Base-by-base conservation (phyloP, 2,113 vertebrate genomes). In the Oryzias curvinotus region DNA sequence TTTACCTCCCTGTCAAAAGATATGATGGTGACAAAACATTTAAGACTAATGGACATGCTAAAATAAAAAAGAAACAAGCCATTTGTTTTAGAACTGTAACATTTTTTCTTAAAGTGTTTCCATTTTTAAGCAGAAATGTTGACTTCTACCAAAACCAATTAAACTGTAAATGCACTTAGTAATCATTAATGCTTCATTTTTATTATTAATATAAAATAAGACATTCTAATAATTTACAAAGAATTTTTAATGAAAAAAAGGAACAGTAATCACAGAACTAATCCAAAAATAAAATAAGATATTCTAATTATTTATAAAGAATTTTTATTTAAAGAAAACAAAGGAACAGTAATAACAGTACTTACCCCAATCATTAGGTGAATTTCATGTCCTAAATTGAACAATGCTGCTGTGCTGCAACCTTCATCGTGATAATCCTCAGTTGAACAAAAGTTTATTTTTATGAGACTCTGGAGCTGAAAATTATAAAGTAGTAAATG, bases 381-480 rank as follows among this genome's bases (percentile, higher is more conserved):
- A 54, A 92, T 77, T 77, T 93, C 91, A 23, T 70, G 84, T 67
- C 65, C 71, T 5, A 91, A 85, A 72, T 30, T 84, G 74, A 90
- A 91, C 73, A 91, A 82, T 15, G 92, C 89, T 57, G 94, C 92
- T 55, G 77, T 90, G 36, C 86, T 89, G 77, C 94, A 96, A 59
- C 92, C 90, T 1, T 89, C 84, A 8, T 81, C 88, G 50, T 96
- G 95, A 74, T 93, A 92, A 14, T 93, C 85, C 54, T 88, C 75
- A 6, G 92, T 93, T 55, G 93, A 92, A 85, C 90, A 89, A 79
- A 96, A 97, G 77, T 88, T 89, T 51, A 93, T 93, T 75, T 92
- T 94, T 63, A 96, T 94, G 59, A 94, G 83, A 54, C 87, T 88
- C 90, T 96, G 94, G 55, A 98, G 84, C 97, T 99, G 80, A n/a